Evolutionary conservation across 2,113 vertebrate species (phyloP).

Genomic region (Oncorhynchus gorbuscha): DNA sequence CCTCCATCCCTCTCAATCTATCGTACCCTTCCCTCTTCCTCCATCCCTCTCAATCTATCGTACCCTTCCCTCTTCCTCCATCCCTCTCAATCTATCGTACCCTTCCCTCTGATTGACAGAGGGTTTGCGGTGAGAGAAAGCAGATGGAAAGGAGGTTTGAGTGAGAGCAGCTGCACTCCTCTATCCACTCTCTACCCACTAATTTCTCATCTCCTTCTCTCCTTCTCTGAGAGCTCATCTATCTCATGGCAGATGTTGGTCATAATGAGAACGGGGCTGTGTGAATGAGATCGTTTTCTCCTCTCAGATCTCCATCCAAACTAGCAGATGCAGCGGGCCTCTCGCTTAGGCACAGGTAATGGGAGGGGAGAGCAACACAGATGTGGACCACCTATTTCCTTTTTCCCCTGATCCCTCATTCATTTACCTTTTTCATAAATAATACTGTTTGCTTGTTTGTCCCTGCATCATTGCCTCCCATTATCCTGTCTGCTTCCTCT

Average conservation of each 20-base stretch:
- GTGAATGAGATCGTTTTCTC: conserved; percentile 5
- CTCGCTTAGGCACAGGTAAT: background rate
- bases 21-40: too few species aligned
- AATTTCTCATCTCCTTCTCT: background rate
- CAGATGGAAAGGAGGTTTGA: background rate
- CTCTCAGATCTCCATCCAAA: background rate
- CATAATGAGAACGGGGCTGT: background rate
- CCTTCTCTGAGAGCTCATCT: background rate
- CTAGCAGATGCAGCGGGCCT: background rate
- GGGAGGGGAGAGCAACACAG: background rate
- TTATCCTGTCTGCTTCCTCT: background rate
- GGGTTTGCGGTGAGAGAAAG: background rate
- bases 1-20: too few species aligned
- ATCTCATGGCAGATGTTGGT: conserved; percentile 4
- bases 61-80: background rate
- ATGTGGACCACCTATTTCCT: background rate
- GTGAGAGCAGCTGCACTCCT: background rate
- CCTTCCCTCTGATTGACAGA: conserved; percentile 1
- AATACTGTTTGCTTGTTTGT: background rate
- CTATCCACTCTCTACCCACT: background rate
- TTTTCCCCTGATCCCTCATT: background rate
- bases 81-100: too few species aligned
- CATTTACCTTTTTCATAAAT: too few species aligned
- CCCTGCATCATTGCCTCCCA: background rate
- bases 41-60: background rate